Conservation (phyloP, 1,140 invertebrate genomes). For the Oreohelix idahoensis region DNA sequence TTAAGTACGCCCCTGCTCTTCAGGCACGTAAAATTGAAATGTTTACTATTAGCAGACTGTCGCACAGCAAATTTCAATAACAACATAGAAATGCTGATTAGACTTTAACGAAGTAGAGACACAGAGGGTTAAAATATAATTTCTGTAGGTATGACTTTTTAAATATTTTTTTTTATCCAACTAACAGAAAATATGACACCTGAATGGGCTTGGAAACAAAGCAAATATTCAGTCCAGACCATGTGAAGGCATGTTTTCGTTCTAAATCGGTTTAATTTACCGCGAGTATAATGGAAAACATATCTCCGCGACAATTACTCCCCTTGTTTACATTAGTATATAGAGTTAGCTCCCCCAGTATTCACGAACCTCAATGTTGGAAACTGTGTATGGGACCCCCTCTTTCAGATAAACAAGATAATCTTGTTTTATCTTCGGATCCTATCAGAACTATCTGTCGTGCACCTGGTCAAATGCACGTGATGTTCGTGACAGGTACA, state of each 20-base stretch:
- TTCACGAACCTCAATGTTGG: background rate
- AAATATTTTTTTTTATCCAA: too few relatives aligned
- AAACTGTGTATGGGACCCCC: background rate
- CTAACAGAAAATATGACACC: background rate
- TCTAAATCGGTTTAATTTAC: background rate
- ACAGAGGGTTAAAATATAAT: too few relatives aligned
- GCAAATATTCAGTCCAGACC: background rate
- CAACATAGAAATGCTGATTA: too few relatives aligned
- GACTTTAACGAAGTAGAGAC: too few relatives aligned
- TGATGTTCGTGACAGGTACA: slow-evolving; percentile 18
- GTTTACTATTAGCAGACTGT: too few relatives aligned
- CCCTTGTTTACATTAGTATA: slow-evolving; percentile 15
- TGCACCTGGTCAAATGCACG: slow-evolving; percentile 17
- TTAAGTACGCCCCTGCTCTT: too few relatives aligned
- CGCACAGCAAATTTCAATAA: too few relatives aligned
- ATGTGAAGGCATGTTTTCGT: background rate
- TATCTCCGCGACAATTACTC: background rate
- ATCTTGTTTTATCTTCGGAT: slow-evolving; percentile 18
- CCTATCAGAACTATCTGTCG: background rate
- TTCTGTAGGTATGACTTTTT: too few relatives aligned
- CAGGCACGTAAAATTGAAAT: too few relatives aligned
- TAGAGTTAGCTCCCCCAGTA: background rate
- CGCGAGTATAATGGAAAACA: background rate
- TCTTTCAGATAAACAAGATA: slow-evolving; percentile 19
- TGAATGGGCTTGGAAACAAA: background rate